phyloP scores from a whole-genome alignment of 2,113 vertebrate species.

The Cryptomyrus ogoouensis region DNA sequence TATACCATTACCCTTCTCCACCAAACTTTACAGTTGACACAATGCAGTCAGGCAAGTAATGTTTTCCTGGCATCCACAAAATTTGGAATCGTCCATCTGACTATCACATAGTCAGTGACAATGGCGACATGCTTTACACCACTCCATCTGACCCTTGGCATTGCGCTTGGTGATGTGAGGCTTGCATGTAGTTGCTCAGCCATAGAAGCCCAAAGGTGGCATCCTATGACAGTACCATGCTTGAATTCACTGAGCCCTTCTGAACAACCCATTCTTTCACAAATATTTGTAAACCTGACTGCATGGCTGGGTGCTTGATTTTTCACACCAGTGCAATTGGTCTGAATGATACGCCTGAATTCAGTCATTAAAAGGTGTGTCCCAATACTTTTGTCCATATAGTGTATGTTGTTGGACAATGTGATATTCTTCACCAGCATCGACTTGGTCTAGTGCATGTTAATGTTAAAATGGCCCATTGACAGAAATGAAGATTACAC shows the following conservation, averaged over 20 bases:
- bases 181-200: no score
- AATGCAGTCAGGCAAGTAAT: neutral
- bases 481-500: neutral
- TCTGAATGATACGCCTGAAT: neutral
- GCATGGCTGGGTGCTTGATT: neutral
- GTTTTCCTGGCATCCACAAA: neutral
- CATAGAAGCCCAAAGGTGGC: no score
- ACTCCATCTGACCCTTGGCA: neutral
- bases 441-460: neutral
- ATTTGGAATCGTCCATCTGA: neutral
- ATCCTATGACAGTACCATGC: no score
- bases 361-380: neutral
- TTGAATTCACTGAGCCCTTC: no score
- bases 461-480: neutral
- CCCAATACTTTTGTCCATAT: neutral
- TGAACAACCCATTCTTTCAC: neutral
- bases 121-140: neutral
- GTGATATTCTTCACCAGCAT: neutral
- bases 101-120: neutral
- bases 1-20: neutral
- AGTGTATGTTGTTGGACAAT: neutral
- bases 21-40: neutral
- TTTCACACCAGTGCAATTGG: neutral
- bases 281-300: neutral
- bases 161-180: no score